Evolutionary conservation across 1,140 invertebrate genomes (phyloP).

Genomic region (Temnothorax nylanderi): DNA sequence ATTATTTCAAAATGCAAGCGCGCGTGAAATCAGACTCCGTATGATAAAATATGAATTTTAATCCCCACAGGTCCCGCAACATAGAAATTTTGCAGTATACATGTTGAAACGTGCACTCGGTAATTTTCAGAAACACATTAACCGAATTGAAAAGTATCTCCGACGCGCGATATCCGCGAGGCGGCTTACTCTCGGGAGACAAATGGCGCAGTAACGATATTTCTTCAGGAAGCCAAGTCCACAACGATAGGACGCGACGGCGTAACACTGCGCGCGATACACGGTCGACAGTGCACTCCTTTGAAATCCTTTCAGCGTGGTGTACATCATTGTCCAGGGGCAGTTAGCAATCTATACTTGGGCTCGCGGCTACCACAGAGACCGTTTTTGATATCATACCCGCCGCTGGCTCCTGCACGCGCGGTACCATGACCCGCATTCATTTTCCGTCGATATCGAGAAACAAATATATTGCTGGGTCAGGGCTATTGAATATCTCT

Average conservation of each 20-base stretch:
- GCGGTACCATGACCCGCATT: slow-evolving; percentile 44
- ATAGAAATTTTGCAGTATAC: background rate
- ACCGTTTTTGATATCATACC: slow-evolving; percentile 69
- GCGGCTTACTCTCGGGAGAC: slow-evolving; percentile 16
- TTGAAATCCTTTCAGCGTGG: slow-evolving; percentile 62
- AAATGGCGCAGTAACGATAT: slow-evolving; percentile 42
- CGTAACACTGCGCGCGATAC: background rate
- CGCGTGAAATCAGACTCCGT: background rate
- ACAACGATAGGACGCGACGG: slow-evolving; percentile 10
- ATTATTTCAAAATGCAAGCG: background rate
- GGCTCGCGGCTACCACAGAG: slow-evolving; percentile 60
- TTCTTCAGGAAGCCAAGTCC: slow-evolving; percentile 34
- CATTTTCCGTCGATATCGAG: slow-evolving; percentile 45
- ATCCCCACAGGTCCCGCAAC: background rate
- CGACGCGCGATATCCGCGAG: slow-evolving; percentile 27
- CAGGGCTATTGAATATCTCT: slow-evolving; percentile 4
- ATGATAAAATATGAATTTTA: slow-evolving; percentile 21
- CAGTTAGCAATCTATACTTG: slow-evolving; percentile 72
- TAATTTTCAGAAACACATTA: slow-evolving; percentile 18
- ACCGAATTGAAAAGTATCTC: slow-evolving; percentile 27
- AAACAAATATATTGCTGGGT: slow-evolving; percentile 38
- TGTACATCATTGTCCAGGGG: slow-evolving; percentile 68
- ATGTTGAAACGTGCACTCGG: background rate
- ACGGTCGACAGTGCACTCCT: slow-evolving; percentile 19
- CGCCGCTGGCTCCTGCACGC: slow-evolving; percentile 7